phyloP scores from a whole-genome alignment of 2,113 vertebrate species.

The Urocitellus parryii region DNA sequence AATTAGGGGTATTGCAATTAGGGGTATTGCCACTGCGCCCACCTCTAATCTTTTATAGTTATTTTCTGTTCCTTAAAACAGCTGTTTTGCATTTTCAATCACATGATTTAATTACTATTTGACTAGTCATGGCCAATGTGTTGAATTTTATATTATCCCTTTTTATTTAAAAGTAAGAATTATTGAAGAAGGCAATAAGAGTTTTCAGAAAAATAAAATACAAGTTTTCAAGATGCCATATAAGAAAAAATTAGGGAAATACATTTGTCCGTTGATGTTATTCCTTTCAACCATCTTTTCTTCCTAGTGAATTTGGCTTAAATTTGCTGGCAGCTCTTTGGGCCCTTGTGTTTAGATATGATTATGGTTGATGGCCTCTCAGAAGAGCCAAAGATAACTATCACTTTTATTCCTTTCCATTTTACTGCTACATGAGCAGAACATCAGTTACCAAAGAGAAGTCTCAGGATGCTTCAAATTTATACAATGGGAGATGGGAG shows the following conservation, averaged over 20 bases:
- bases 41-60: background rate
- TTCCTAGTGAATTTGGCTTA: background rate
- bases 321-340: background rate
- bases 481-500: background rate
- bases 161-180: background rate
- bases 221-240: constrained; percentile 41
- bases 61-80: background rate
- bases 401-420: background rate
- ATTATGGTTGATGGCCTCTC: background rate
- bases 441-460: background rate
- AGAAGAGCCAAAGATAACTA: background rate
- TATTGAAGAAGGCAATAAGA: background rate
- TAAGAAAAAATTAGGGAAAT: background rate
- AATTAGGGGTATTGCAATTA: background rate
- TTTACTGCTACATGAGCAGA: background rate
- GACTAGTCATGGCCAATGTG: background rate
- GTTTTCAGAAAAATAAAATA: background rate
- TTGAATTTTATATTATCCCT: background rate
- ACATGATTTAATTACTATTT: constrained; percentile 11
- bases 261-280: background rate
- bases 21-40: background rate
- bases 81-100: background rate
- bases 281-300: background rate
- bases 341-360: background rate
- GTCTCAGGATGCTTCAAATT: background rate